Evolutionary conservation across 2,113 vertebrate genomes (phyloP), one percentile per base, ranked within the genome.

Genomic region (Eleginops maclovinus): DNA sequence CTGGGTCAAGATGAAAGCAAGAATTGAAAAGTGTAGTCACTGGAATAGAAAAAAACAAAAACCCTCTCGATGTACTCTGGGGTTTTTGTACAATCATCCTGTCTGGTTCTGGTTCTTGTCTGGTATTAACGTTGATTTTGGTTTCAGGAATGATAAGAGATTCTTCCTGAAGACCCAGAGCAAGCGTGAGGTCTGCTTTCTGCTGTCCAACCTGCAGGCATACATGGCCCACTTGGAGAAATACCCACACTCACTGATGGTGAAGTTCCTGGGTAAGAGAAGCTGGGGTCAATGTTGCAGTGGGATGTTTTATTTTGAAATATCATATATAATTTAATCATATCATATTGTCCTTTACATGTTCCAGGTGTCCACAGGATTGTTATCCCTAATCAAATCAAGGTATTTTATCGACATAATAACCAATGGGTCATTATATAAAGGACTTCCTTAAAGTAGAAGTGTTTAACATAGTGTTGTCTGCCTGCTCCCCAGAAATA

Each of bases 111-210:
- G 26, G 6, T 63, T 50, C 17, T 43, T 15, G 4, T 28, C 4
- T 28, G 11, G 31, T 66, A 14, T 41, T 50, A 0, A 43, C 3
- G 2, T 22, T 70, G 13, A 59, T 60, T 17, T 66, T 65, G 16
- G 19, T 55, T 68, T 19, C 63, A 97, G 96, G 70, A 93, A 96
- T 9, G 95, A 97, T 84, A 96, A 96, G 75, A 92, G 93, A 46
- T 95, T 96, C 85, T 97, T 97, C 89, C 75, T 97, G 62, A 97
- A 97, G 90, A 96, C 96, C 0, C 96, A 96, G 86, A 87, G 79
- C 44, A 93, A 84, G 70, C 79, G 89, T 4, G 96, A 97, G 82
- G 87, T 95, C 58, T 81, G 31, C 36, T 94, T 95, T 59, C 94
- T 96, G n/a, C 91, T 96, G 17, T 75, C 92, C 17, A 94, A 95